Percentiles rank a stretch among this genome's conserved stretches.
phyloP scores from a whole-genome alignment of 2,888 invertebrate species.

The Cataglyphis albicans region DNA sequence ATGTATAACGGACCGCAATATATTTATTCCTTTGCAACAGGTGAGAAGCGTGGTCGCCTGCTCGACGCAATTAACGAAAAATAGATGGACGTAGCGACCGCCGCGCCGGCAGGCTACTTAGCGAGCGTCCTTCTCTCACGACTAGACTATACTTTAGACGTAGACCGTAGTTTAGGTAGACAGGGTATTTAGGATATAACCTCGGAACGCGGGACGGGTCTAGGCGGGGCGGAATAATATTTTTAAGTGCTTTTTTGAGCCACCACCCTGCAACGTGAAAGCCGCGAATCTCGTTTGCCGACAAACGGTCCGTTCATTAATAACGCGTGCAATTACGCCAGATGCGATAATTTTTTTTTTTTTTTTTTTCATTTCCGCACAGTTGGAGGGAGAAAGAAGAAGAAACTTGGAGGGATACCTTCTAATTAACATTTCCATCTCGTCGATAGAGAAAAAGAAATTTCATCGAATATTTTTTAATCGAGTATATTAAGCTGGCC shows the following conservation, averaged over 20 bases:
- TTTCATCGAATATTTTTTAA: constrained; percentile 28
- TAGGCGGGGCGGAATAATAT: constrained; percentile 75
- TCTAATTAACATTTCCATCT: constrained; percentile 29
- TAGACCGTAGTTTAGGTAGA: constrained; percentile 56
- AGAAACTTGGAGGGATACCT: not conserved
- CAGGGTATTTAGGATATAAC: constrained; percentile 64
- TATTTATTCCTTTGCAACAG: constrained; percentile 76
- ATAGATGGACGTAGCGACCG: constrained; percentile 28
- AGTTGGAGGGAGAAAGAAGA: not conserved
- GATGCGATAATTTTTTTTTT: constrained; percentile 20
- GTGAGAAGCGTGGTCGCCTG: constrained; percentile 71
- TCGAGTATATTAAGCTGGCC: constrained; percentile 1
- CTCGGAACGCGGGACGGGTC: constrained; percentile 47
- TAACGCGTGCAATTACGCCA: constrained; percentile 66
- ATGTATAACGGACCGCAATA: constrained; percentile 64
- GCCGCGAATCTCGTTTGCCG: constrained; percentile 52
- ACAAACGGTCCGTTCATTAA: constrained; percentile 68
- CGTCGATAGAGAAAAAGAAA: constrained; percentile 8
- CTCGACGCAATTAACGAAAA: constrained; percentile 69
- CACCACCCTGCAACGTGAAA: constrained; percentile 37
- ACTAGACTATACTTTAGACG: constrained; percentile 47
- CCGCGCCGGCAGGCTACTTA: constrained; percentile 62
- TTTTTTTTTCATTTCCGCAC: constrained; percentile 22
- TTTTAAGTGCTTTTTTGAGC: constrained; percentile 69
- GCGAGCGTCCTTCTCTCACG: constrained; percentile 44